These are phyloP conservation scores for Casuarius casuarius DNA, from an alignment of 2,113 vertebrate species.

Conservation along the genomic window DNA sequence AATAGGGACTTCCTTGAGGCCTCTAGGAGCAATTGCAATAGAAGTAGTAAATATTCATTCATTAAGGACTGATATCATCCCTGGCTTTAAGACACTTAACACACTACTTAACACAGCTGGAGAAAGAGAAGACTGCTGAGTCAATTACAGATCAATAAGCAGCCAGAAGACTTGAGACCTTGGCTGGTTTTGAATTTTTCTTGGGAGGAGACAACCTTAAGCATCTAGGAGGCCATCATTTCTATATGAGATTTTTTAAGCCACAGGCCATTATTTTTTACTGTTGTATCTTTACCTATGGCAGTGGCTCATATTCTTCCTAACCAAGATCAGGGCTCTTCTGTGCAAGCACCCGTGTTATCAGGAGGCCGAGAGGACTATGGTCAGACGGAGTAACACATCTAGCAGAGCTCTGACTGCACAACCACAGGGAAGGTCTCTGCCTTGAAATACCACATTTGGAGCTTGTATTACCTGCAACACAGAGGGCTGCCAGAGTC, in stretches of 20 bases:
- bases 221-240: neutral
- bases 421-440: neutral
- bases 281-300: neutral
- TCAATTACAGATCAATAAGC: neutral
- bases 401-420: neutral
- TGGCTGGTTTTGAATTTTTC: neutral
- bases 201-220: neutral
- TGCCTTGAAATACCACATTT: neutral
- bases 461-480: neutral
- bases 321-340: neutral
- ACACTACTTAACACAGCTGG: neutral
- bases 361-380: neutral
- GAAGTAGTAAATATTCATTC: neutral
- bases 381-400: neutral
- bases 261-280: neutral
- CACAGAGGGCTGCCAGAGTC: neutral
- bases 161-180: neutral
- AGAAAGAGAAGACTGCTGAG: neutral
- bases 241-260: neutral
- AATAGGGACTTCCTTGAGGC: neutral
- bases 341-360: rapidly evolving
- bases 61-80: neutral
- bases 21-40: neutral
- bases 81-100: neutral
- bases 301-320: neutral